Evolutionary conservation across 2,888 invertebrate species (phyloP), one percentile per base, ranked within the genome.

Genomic region (Phymatocera aterrima): DNA sequence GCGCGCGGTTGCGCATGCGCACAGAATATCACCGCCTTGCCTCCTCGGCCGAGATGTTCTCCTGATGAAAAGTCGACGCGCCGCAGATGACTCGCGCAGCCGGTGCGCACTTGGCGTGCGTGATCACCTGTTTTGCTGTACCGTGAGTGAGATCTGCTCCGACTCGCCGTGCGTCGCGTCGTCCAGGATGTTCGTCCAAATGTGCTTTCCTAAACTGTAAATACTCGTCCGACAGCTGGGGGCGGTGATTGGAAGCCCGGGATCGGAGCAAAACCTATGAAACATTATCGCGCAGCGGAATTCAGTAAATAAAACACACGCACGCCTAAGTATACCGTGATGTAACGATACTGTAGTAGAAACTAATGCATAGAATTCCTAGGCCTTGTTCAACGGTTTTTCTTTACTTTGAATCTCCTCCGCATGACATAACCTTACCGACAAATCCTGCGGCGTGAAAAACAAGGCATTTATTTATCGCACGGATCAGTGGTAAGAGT

Each of bases 81-180:
- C 87, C 87, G 89, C 88, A 89, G 88, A 89, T 89, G 89, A 89
- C 87, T 89, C 88, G 89, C 88, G 87, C 88, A 88, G 87, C 89
- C 85, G 85, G 85, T 84, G 85, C 86, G 85, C 85, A 83, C 84
- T 81, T 84, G 80, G 79, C 81, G 51, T 51, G 70, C 81, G 51
- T 51, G 70, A 68, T 77, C 82, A 81, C 81, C 79, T 72, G 48
- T 51, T 72, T 72, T 34, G 28, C 31, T 43, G 34, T 21, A 72
- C 51, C 51, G 34, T 2, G 64, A 34, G 34, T 2, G 64, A 34
- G 51, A 51, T 48, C 70, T 18, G 70, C 70, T 31, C 12, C 18
- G 31, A 3, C 48, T 31, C 31, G 24, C 1, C 37, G n/a, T n/a
- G 54, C 31, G 60, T 28, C 60, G 43, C 43, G 61, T 37, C 61